A percentile compares a stretch with the other conserved stretches of the same genome.
Evolutionary conservation across 2,888 invertebrate species (phyloP).

Genomic region (Polia nebulosa): DNA sequence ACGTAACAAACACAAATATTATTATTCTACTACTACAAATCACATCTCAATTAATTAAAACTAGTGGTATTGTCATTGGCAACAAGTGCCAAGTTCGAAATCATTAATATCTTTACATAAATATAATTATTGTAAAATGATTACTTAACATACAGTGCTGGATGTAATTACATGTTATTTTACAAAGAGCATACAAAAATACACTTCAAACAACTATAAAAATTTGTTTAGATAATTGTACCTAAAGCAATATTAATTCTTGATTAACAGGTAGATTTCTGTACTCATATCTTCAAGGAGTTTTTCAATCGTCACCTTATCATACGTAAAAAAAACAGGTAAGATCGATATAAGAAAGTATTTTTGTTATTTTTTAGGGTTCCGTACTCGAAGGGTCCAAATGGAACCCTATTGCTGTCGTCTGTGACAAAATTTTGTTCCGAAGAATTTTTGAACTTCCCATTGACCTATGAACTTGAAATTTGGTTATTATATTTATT

Average conservation of each 20-base stretch:
- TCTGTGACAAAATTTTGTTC: too few species aligned
- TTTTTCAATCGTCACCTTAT: constrained; percentile 15
- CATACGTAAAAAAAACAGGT: constrained; percentile 22
- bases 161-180: constrained; percentile 62
- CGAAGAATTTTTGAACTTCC: too few species aligned
- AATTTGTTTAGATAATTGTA: constrained; percentile 43
- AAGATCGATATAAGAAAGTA: constrained; percentile 24
- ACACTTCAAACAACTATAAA: constrained; percentile 69
- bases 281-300: constrained; percentile 6
- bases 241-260: constrained; percentile 40
- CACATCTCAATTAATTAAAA: constrained; percentile 64
- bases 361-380: constrained; percentile 12
- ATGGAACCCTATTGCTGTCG: too few species aligned
- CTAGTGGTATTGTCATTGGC: constrained; percentile 84
- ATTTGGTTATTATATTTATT: too few species aligned
- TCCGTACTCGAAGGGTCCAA: too few species aligned
- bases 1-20: constrained; percentile 48
- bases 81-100: constrained; percentile 72
- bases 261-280: constrained; percentile 19
- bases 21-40: constrained; percentile 59
- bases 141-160: constrained; percentile 43
- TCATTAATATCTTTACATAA: constrained; percentile 36
- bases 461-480: too few species aligned
- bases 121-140: constrained; percentile 38
- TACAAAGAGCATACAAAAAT: constrained; percentile 84